A percentile compares a stretch with the other conserved stretches of the same genome.
phyloP scores from a whole-genome alignment of 2,797 vertebrate species.

The Anabacerthia variegaticeps region DNA sequence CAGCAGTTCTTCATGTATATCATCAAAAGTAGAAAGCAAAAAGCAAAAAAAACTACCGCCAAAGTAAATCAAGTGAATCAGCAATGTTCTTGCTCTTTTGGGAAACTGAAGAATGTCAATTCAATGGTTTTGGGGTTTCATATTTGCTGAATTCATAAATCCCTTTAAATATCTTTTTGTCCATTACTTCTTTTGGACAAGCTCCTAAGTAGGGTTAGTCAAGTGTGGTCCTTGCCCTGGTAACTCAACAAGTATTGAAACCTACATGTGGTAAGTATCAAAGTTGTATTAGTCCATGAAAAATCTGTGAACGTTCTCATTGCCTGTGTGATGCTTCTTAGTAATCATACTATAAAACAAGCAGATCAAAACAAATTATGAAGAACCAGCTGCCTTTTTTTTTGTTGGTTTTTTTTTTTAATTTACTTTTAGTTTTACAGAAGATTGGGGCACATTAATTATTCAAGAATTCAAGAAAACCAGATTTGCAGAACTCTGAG shows the following conservation, averaged over 20 bases:
- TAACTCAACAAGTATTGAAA: background rate
- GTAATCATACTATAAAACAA: background rate
- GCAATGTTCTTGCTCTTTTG: background rate
- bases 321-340: background rate
- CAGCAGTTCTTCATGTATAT: background rate
- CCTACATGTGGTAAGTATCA: background rate
- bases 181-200: background rate
- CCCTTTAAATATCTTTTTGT: background rate
- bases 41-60: background rate
- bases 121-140: background rate
- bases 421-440: background rate
- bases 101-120: background rate
- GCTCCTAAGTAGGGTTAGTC: background rate
- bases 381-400: background rate
- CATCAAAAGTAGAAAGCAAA: background rate
- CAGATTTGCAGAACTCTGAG: background rate
- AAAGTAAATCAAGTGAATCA: background rate
- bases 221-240: background rate
- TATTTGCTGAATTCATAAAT: background rate
- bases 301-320: background rate
- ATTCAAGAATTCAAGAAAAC: background rate
- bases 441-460: background rate
- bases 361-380: background rate
- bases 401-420: accelerated
- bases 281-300: background rate